phyloP scores from a whole-genome alignment of 2,888 invertebrate species.

The Calameuta idolon region DNA sequence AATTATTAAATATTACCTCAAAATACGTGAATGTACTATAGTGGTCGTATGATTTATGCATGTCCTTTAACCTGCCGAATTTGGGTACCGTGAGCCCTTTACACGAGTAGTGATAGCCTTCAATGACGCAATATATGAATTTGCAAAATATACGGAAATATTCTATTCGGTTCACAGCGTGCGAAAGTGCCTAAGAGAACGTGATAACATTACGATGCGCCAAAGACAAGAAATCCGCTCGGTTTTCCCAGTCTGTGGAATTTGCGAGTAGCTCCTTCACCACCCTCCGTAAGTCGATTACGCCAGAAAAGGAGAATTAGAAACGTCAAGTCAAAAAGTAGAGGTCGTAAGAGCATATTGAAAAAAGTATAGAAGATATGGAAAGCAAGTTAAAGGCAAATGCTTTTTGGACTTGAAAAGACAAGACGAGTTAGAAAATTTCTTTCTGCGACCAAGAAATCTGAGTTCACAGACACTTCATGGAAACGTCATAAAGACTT shows the following conservation, averaged over 20 bases:
- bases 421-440: slow-evolving; percentile 38
- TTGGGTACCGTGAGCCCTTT: not conserved
- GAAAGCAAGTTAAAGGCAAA: not conserved
- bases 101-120: not conserved
- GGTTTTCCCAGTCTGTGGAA: slow-evolving; percentile 23
- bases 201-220: not conserved
- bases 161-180: not conserved
- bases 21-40: too few species aligned
- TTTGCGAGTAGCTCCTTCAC: not conserved
- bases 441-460: slow-evolving; percentile 11
- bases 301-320: slow-evolving; percentile 46
- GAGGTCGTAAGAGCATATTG: slow-evolving; percentile 51
- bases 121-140: not conserved
- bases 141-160: not conserved
- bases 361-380: slow-evolving; percentile 41
- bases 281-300: slow-evolving; percentile 55
- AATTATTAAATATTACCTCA: too few species aligned
- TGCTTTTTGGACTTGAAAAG: slow-evolving; percentile 36
- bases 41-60: too few species aligned
- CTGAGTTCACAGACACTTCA: not conserved
- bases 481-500: not conserved
- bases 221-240: slow-evolving; percentile 13
- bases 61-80: not conserved
- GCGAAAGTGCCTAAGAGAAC: not conserved
- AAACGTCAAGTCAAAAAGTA: slow-evolving; percentile 59